Evolutionary conservation across 1,140 invertebrate genomes (phyloP).

Genomic region (Pseudobourletiella spinata): DNA sequence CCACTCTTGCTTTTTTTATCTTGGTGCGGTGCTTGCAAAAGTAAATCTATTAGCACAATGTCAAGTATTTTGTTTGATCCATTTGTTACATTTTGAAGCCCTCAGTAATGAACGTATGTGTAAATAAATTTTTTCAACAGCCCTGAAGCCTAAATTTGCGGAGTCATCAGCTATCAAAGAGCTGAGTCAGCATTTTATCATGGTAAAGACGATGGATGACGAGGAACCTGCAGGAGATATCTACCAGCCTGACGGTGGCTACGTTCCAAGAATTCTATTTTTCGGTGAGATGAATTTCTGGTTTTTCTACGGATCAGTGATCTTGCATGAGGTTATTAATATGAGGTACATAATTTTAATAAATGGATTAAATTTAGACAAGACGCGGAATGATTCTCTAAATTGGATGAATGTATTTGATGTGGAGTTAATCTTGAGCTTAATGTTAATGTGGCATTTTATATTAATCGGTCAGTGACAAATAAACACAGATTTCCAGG

Average conservation of each 20-base stretch:
- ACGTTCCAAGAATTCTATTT: conserved; percentile 51
- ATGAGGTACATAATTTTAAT: too few relatives aligned
- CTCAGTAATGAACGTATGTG: too few relatives aligned
- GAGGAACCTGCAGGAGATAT: conserved; percentile 45
- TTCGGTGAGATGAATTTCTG: conserved; percentile 40
- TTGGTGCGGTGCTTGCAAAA: conserved; percentile 55
- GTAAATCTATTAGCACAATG: conserved; percentile 39
- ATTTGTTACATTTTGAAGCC: too few relatives aligned
- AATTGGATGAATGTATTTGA: too few relatives aligned
- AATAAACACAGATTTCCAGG: too few relatives aligned
- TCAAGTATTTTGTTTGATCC: too few relatives aligned
- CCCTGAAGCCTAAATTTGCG: conserved; percentile 49
- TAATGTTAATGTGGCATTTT: too few relatives aligned
- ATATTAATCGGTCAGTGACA: too few relatives aligned
- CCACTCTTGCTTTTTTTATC: conserved; percentile 53
- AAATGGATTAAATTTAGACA: too few relatives aligned
- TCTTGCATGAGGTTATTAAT: background rate
- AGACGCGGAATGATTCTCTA: too few relatives aligned
- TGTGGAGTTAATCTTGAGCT: too few relatives aligned
- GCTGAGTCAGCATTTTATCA: conserved; percentile 50
- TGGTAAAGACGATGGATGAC: conserved; percentile 51
- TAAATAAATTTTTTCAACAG: too few relatives aligned
- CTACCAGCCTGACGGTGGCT: conserved; percentile 50
- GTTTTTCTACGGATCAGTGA: background rate
- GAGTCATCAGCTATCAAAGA: conserved; percentile 46